phyloP scores from a whole-genome alignment of 1,140 invertebrate genomes.

The Bombus affinis region DNA sequence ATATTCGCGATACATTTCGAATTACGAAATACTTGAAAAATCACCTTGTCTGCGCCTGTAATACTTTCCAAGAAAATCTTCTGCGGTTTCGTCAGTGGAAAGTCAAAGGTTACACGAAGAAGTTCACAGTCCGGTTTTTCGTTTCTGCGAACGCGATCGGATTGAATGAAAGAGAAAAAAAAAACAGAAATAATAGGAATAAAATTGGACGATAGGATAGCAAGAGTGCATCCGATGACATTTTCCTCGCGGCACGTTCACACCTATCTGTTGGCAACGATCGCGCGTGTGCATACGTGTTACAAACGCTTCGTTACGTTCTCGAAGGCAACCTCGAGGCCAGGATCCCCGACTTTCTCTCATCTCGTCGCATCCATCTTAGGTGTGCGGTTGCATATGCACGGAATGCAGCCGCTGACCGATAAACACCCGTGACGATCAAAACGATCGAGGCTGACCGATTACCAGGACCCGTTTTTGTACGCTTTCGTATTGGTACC shows the following conservation, averaged over 20 bases:
- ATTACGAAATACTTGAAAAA: neutral
- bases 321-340: conserved; percentile 39
- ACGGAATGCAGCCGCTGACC: conserved; percentile 44
- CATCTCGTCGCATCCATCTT: conserved; percentile 46
- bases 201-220: neutral
- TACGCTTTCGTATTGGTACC: neutral
- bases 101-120: neutral
- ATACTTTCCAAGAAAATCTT: neutral
- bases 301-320: conserved; percentile 40
- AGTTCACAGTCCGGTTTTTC: neutral
- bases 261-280: conserved; percentile 28
- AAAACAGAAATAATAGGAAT: neutral
- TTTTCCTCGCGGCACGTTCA: conserved; percentile 39
- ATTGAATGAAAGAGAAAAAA: neutral
- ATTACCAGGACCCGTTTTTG: conserved; percentile 10
- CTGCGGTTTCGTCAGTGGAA: neutral
- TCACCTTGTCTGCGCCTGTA: neutral
- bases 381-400: conserved; percentile 40
- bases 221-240: conserved; percentile 32
- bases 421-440: conserved; percentile 35
- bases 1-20: neutral
- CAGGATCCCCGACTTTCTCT: conserved; percentile 51
- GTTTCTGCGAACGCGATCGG: neutral
- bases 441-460: conserved; percentile 14
- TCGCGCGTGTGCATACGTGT: conserved; percentile 26